A percentile compares a stretch with the other conserved stretches of the same genome.
Conservation (phyloP, 2,113 vertebrate species). For the Lasiurus borealis region DNA sequence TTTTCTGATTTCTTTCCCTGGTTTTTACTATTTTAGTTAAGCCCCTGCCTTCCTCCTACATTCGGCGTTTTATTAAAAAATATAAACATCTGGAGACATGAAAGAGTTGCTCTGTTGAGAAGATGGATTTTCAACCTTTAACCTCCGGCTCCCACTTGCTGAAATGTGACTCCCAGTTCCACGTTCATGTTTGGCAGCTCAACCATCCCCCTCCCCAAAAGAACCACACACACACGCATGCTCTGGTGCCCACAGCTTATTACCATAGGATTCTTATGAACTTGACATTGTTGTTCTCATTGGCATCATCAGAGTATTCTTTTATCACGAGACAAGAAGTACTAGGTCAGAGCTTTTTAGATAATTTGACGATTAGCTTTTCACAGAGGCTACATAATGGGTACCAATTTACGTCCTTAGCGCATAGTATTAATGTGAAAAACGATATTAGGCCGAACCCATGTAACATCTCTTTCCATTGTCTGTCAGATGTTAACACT, state of each 20-base stretch:
- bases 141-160: neutral
- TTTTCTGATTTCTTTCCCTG: neutral
- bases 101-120: neutral
- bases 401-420: slow-evolving; percentile 27
- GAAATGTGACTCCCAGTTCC: neutral
- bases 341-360: slow-evolving; percentile 38
- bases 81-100: neutral
- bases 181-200: slow-evolving; percentile 1
- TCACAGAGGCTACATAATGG: slow-evolving; percentile 25
- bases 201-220: neutral
- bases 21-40: slow-evolving; percentile 17
- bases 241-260: neutral
- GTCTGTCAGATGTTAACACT: slow-evolving; percentile 21
- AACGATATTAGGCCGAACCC: neutral
- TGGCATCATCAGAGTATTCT: slow-evolving; percentile 29
- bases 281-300: slow-evolving; percentile 11
- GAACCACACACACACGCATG: neutral
- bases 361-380: slow-evolving; percentile 60
- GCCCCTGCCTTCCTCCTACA: neutral
- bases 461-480: slow-evolving; percentile 57
- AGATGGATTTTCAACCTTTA: neutral
- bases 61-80: neutral
- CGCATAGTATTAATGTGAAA: slow-evolving; percentile 4
- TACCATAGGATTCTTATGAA: slow-evolving; percentile 40
- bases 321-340: slow-evolving; percentile 13